Conservation (phyloP, 2,113 vertebrate species). For the Ranitomeya imitator region DNA sequence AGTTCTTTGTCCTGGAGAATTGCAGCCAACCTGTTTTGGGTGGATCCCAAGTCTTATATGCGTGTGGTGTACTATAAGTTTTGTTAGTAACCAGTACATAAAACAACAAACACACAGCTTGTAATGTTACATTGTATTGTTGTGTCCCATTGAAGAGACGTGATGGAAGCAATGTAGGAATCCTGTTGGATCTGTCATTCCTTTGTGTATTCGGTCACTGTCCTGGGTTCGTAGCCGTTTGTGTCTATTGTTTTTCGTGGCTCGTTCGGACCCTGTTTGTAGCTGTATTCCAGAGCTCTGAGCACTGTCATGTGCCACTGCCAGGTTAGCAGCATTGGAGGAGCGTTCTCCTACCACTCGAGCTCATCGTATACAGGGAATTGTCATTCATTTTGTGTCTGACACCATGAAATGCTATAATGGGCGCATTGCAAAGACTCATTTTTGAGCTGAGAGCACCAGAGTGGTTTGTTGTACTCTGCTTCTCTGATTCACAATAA, state of each 20-base stretch:
- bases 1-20: constrained; percentile 19
- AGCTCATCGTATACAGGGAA: neutral
- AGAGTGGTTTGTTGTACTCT: neutral
- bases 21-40: constrained; percentile 20
- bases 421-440: neutral
- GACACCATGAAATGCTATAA: neutral
- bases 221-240: neutral
- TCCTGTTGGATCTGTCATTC: constrained; percentile 11
- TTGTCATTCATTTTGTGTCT: neutral
- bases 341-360: neutral
- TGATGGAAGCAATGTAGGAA: neutral
- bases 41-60: constrained; percentile 4
- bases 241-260: neutral
- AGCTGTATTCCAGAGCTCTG: neutral
- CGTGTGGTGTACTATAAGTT: neutral
- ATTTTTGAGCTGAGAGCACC: neutral
- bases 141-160: neutral
- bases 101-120: neutral
- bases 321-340: neutral
- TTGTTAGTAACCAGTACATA: neutral
- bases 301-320: neutral
- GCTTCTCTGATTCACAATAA: neutral
- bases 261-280: neutral
- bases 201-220: neutral
- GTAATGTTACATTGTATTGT: neutral